Evolutionary conservation across 2,888 invertebrate genomes (phyloP), one percentile per base, ranked within the genome.

Genomic region (Eilema sororculum): DNA sequence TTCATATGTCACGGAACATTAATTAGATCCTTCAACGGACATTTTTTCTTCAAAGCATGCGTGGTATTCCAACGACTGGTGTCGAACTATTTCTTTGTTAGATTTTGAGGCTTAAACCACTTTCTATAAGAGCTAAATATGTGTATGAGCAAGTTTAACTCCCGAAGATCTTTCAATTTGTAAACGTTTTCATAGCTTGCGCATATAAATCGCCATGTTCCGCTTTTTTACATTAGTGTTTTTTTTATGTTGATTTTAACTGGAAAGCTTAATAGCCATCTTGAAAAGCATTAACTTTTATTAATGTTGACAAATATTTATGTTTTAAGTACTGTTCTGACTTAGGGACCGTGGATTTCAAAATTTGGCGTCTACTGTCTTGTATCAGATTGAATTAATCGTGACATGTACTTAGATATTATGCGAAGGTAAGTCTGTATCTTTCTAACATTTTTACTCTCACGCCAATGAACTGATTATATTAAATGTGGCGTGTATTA

Each of bases 1-100:
- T 86, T 89, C 83, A 81, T 86, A 87, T 91, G 90, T 91, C 91
- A 90, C 89, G 87, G 87, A 75, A 88, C 89, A 90, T 92, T 91
- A 91, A 91, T 91, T 90, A 87, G 83, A 76, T 78, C 76, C 84
- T 79, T 79, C 83, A 77, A 79, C 76, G 71, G 71, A 71, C 59
- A 73, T 71, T 79, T 81, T 83, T 83, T 76, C 63, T 65, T 64
- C 12, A 61, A 69, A 64, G 57, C 37, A 60, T 58, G 33, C 33
- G 37, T 57, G 37, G 28, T 52, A 28, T 58, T 33, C 0, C 22
- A 46, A 22, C 24, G 37, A 25, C 65, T 20, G 9, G n/a, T 24
- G 10, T 16, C 1, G 10, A 25, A 16, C 57, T 25, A 57, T 57
- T 5, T n/a, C 4, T n/a, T 41, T 52, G 2, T 61, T 65, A 24